These are phyloP conservation scores for Lagocephalus sceleratus DNA, from an alignment of 2,797 vertebrate genomes.

Conservation along the genomic window DNA sequence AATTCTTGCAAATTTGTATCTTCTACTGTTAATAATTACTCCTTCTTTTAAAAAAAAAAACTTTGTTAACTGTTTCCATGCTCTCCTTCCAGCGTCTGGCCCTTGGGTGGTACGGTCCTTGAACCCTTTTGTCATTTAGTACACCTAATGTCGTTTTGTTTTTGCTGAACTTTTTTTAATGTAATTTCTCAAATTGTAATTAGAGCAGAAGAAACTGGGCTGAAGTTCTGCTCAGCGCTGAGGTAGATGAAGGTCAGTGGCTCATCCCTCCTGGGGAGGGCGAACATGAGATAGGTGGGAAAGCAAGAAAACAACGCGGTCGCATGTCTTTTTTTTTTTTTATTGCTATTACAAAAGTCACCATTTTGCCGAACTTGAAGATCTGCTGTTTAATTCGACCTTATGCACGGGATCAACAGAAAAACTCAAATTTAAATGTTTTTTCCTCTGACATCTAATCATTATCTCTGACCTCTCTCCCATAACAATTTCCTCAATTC, in stretches of 20 bases:
- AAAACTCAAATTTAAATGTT: neutral
- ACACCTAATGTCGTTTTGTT: neutral
- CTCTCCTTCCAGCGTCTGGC: neutral
- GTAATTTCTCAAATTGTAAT: no score
- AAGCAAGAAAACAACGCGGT: conserved; percentile 11
- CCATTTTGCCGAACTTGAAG: no score
- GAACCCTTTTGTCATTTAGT: conserved; percentile 2
- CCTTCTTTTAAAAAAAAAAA: no score
- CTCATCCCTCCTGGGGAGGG: conserved; percentile 40
- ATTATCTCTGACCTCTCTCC: neutral
- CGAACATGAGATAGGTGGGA: conserved; percentile 14
- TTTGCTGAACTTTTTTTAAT: conserved; percentile 12
- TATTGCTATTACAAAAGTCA: no score
- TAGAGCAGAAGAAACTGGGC: conserved; percentile 50
- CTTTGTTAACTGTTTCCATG: conserved; percentile 3
- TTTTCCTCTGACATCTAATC: neutral
- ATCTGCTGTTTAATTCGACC: neutral
- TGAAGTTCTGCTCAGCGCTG: conserved; percentile 19
- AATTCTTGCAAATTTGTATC: conserved; percentile 25
- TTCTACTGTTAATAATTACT: conserved; percentile 30
- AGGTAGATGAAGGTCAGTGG: conserved; percentile 47
- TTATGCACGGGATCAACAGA: neutral
- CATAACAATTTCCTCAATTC: conserved; percentile 9
- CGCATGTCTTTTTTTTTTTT: conserved; percentile 1
- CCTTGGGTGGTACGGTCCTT: conserved; percentile 6